A percentile compares a stretch with the other conserved stretches of the same genome.
Conservation (phyloP, 2,113 vertebrate genomes). For the Edolisoma coerulescens region DNA sequence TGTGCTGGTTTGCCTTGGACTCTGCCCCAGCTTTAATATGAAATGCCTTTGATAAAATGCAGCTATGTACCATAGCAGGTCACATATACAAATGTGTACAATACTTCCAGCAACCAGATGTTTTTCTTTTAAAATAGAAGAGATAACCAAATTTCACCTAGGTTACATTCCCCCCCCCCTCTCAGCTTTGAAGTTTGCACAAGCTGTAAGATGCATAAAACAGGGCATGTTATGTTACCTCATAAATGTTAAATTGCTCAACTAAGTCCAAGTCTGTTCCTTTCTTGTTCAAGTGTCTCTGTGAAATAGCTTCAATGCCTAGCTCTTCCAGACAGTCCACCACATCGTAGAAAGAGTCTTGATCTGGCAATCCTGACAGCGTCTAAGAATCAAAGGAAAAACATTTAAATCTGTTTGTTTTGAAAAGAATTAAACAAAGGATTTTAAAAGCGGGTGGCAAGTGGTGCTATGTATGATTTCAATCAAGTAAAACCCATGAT, state of each 20-base stretch:
- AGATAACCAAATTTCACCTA: conserved; percentile 21
- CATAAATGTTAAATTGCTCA: conserved; percentile 96
- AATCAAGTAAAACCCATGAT: conserved; percentile 2
- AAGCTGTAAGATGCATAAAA: conserved; percentile 11
- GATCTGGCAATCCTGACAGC: conserved; percentile 88
- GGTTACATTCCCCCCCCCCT: neutral
- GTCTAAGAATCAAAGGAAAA: conserved; percentile 78
- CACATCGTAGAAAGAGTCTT: conserved; percentile 95
- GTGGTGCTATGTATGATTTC: neutral
- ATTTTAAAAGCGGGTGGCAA: conserved; percentile 9
- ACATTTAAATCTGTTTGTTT: conserved; percentile 44
- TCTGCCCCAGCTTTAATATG: neutral
- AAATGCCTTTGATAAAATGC: neutral
- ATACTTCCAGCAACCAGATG: neutral
- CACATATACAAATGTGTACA: neutral
- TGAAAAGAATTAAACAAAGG: conserved; percentile 47
- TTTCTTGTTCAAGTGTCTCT: conserved; percentile 90
- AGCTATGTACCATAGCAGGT: neutral
- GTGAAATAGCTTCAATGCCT: conserved; percentile 84
- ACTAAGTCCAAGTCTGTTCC: conserved; percentile 92
- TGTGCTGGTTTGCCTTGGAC: neutral
- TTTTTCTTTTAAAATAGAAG: conserved; percentile 21
- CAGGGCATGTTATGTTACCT: conserved; percentile 76
- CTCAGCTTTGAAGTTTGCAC: neutral
- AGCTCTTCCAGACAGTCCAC: conserved; percentile 96